Evolutionary conservation across 2,888 invertebrate species (phyloP), one percentile per base, ranked within the genome.

Genomic region (Flabesymbios commensalis): DNA sequence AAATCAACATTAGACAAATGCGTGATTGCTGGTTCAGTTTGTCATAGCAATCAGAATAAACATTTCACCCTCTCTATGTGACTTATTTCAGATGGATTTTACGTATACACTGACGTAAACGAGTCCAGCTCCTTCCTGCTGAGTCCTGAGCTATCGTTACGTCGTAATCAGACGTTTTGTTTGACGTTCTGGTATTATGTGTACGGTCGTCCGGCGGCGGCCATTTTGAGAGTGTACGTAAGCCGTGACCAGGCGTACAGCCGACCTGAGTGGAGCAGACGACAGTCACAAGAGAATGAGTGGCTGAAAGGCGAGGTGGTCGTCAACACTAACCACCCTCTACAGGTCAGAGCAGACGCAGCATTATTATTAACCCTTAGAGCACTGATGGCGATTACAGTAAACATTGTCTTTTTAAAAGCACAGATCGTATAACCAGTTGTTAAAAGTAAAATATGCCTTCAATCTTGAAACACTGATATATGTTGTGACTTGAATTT

Each of bases 181-280:
- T 59, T 71, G 54, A 32, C 57, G 19, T 71, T 71, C 66, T 71
- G 71, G 71, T 71, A 68, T 59, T 63, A 59, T 57, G 32, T 68
- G 29, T 70, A 65, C 43, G 64, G 66, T 7, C 31, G 61, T 26
- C 63, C 64, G 3, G 56, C 55, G 2, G 52, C 59, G 3, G 63
- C 67, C 29, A 28, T 48, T 10, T 63, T 71, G 31, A 17, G 56
- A 1, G 66, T 64, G 29, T 71, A 64, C 58, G 31, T 70, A 14
- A 57, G 49, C n/a, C 57, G 63, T 3, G 67, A 66, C 26, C 67
- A 67, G 49, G 64, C 63, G 10, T 66, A 64, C 56, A 58, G 49
- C 10, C 33, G 61, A 19, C 68, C 71, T 1, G 71, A 70, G 51
- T 71, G 71, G 71, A 61, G 59, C 26, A 57, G 63, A 1, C 26